Evolutionary conservation across 2,797 vertebrate genomes (phyloP).

Genomic region (Tiaroga cobitis): DNA sequence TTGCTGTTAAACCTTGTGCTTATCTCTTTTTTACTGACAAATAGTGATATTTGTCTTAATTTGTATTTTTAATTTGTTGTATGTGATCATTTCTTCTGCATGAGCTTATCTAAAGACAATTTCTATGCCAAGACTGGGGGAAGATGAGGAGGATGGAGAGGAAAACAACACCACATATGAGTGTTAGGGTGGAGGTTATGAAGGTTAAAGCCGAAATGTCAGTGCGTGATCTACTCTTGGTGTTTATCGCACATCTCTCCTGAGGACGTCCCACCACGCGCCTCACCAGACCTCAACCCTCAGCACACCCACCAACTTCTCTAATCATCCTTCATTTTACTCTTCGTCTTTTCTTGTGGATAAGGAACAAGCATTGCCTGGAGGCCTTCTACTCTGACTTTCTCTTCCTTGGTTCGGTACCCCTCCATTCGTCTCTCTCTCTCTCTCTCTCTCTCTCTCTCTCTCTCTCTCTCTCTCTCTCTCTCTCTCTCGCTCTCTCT

Average conservation of each 20-base stretch:
- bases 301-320: slow-evolving; percentile 27
- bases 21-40: background rate
- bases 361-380: slow-evolving; percentile 36
- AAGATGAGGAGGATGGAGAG: slow-evolving; percentile 69
- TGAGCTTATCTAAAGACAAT: background rate
- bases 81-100: background rate
- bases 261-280: slow-evolving; percentile 69
- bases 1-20: background rate
- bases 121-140: background rate
- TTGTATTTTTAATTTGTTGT: background rate
- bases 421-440: slow-evolving; percentile 16
- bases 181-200: slow-evolving; percentile 67
- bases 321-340: slow-evolving; percentile 32
- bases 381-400: slow-evolving; percentile 52
- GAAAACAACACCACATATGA: slow-evolving; percentile 73
- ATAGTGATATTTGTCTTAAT: background rate
- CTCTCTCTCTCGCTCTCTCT: background rate
- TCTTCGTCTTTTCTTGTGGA: slow-evolving; percentile 18
- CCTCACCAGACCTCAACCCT: slow-evolving; percentile 37
- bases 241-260: slow-evolving; percentile 60
- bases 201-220: slow-evolving; percentile 62
- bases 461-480: background rate
- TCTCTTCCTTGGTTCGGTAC: slow-evolving; percentile 23
- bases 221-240: slow-evolving; percentile 71
- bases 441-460: background rate